Evolutionary conservation across 1,140 invertebrate genomes (phyloP), one percentile per base, ranked within the genome.

Genomic region (Monomorium pharaonis): DNA sequence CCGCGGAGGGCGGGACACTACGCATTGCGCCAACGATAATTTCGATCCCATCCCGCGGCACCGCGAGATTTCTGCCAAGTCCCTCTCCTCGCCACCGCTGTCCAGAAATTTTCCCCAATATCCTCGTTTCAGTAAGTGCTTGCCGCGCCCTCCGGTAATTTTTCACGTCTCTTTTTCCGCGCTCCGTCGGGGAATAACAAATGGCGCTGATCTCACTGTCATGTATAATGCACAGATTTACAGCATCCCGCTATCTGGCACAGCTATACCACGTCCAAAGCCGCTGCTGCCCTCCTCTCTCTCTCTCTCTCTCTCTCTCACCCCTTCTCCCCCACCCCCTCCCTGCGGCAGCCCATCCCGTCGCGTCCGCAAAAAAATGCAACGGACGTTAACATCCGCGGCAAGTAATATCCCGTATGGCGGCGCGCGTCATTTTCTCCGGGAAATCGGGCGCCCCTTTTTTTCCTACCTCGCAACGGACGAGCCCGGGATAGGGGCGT

Each of bases 141-240:
- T 56, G 72, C 21, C 65, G 72, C 69, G 85, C 72, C 63, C 63
- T 67, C 37, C 78, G 51, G 88, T 89, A 89, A 90, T 89, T 90
- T 90, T 90, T 90, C 88, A 90, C 81, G 75, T 89, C 85, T 87
- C 86, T 62, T 56, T 89, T 87, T 70, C 74, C 42, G 21, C 81
- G 44, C 60, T 51, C 60, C 54, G 37, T 63, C 47, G 3, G 77
- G 77, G 81, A 83, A 90, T 90, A 90, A 90, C 88, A 87, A 90
- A 90, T 90, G 89, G 88, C 89, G 85, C 80, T 89, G 89, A 89
- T 90, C 89, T 85, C 88, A 84, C 75, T 90, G 88, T 89, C 89
- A 69, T 91, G 86, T 85, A 91, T 91, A 91, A 91, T 91, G 91
- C 88, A 91, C 91, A 86, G 91, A 92, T 92, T 92, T 92, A 92